Evolutionary conservation across 2,888 invertebrate genomes (phyloP), one percentile per base, ranked within the genome.

Genomic region (Thumatha senex): DNA sequence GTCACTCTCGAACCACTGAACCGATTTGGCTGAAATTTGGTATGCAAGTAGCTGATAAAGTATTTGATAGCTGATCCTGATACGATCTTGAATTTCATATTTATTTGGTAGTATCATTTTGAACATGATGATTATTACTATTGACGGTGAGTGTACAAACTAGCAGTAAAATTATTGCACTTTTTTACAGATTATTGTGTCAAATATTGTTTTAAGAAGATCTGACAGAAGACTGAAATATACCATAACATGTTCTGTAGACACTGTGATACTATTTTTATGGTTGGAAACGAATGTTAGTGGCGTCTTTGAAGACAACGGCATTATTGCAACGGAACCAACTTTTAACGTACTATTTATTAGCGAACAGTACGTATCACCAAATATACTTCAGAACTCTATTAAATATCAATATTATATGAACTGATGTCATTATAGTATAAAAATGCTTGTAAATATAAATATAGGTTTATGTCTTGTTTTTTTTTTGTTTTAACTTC

Each of bases 291-390:
- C 93, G 0, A 80, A 79, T 3, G 74, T 88, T 36, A 76, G 72
- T 10, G 97, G 97, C 1, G 86, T 82, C 51, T 97, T 97, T 78
- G 94, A 94, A 0, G 94, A 96, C 63, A 97, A 97, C 80, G 97
- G 97, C 0, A 94, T 97, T 30, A 87, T 93, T 9, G 70, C 93
- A 40, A 85, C 89, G 0, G 72, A 80, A 12, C 67, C 79, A 0
- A 57, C 66, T 10, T 56, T 72, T 0, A 58, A 56, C 35, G 62
- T 80, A 0, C 67, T 54, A 14, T 89, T 77, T 46, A 46, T 66
- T 4, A 78, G 72, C 11, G 58, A 63, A 15, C 62, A 58, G 11
- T 49, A 72, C 2, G 57, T 86, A 13, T 51, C 71, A 8, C 61
- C 75, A 3, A 51, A 61, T 11, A 65, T 73, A 7, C 61, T 91